Evolutionary conservation across 2,797 vertebrate genomes (phyloP), one percentile per base, ranked within the genome.

Genomic region (Mormyrops boulengeri): DNA sequence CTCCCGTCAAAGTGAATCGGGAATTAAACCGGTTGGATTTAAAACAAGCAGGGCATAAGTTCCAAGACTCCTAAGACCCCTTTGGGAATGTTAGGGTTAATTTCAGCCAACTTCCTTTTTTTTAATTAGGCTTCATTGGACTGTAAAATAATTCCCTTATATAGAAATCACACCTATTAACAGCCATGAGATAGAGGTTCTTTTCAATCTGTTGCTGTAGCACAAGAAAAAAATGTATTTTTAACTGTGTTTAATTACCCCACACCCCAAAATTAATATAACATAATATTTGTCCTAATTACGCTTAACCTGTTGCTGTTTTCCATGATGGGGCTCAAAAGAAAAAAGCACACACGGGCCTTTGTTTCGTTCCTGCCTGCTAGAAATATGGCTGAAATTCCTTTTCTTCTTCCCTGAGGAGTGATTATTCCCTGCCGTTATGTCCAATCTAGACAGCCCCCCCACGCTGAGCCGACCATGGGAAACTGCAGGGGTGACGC

Each of bases 111-210:
- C 52, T 52, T 87, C 17, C n/a, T 41, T 86, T 14, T 82, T 57
- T 55, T 87, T 57, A 87, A 55, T 38, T 57, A 87, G 30, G 14
- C 34, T 57, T 87, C 49, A 41, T 57, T 60, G 85, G 52, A 41
- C 85, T 57, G 50, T 85, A 22, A 53, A 53, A 57, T n/a, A 87
- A 87, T 87, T 55, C 85, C 34, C 50, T 60, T 87, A 60, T 41
- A 41, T 60, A 85, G 44, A 52, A 49, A 52, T 44, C 47, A 52
- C 44, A 85, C 44, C 82, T 26, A n/a, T 85, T 26, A 85, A 26
- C 49, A 52, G 80, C 47, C 47, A 85, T 22, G 41, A 85, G 38
- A 19, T 84, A 84, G n/a, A 85, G 49, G 44, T 14, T 85, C 11
- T 52, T 85, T 52, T 50, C 44, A 84, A 49, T 49, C 22, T 49